These are phyloP conservation scores for Trematomus loennbergii DNA, from an alignment of 2,113 vertebrate species.

Conservation along the genomic window DNA sequence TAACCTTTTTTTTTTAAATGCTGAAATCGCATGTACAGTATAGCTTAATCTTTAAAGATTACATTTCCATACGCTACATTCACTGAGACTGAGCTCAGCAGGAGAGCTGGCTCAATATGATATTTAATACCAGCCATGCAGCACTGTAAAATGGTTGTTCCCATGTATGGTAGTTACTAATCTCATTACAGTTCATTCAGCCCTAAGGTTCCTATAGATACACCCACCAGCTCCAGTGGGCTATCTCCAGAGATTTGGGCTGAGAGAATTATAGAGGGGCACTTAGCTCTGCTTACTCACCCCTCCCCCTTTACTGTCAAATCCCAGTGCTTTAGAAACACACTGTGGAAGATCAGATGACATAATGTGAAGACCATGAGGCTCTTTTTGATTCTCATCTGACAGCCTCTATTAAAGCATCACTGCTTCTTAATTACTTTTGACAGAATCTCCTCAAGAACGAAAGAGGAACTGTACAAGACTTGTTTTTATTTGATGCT, in stretches of 20 bases:
- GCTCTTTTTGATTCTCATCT: constrained; percentile 47
- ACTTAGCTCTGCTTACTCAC: constrained; percentile 70
- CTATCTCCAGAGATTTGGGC: constrained; percentile 64
- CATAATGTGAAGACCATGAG: constrained; percentile 41
- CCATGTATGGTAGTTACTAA: constrained; percentile 70
- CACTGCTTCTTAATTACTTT: constrained; percentile 17
- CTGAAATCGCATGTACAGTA: background rate
- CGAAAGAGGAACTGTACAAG: background rate
- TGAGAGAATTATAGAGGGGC: constrained; percentile 70
- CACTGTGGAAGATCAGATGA: constrained; percentile 61
- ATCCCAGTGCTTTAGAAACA: constrained; percentile 48
- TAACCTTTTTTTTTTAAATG: constrained; percentile 22
- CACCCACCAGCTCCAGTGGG: constrained; percentile 59
- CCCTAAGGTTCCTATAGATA: constrained; percentile 55
- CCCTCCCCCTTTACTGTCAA: constrained; percentile 54
- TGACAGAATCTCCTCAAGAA: constrained; percentile 5
- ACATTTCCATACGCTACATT: constrained; percentile 21
- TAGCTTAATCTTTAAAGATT: constrained; percentile 33
- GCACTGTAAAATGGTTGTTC: constrained; percentile 61
- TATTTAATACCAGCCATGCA: constrained; percentile 58
- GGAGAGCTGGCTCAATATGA: constrained; percentile 41
- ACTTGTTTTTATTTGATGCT: constrained; percentile 7
- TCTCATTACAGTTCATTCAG: constrained; percentile 73
- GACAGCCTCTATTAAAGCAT: constrained; percentile 30
- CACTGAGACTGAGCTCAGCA: constrained; percentile 41